These are phyloP conservation scores for Hololepta plana DNA, from an alignment of 2,888 invertebrate species.

Conservation along the genomic window DNA sequence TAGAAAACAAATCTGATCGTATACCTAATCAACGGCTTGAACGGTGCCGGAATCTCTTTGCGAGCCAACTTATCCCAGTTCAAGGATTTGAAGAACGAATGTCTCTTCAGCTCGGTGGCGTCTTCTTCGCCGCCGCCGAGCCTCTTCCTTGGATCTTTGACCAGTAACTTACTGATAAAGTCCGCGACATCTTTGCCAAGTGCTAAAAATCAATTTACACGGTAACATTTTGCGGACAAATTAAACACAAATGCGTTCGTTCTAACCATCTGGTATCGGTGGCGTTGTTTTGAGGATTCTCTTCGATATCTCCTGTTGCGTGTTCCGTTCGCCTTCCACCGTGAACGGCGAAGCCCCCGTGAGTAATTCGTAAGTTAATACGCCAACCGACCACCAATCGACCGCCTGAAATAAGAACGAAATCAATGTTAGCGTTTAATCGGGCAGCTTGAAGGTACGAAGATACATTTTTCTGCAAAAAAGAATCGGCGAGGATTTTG, in stretches of 20 bases:
- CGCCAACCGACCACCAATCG: slow-evolving; percentile 99
- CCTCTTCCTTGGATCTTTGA: slow-evolving; percentile 76
- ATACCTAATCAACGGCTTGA: slow-evolving; percentile 63
- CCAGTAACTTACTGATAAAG: slow-evolving; percentile 65
- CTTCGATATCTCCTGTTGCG: slow-evolving; percentile 85
- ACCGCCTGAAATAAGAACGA: slow-evolving; percentile 52
- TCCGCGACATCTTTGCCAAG: slow-evolving; percentile 58
- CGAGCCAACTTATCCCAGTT: slow-evolving; percentile 70
- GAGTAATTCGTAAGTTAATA: slow-evolving; percentile 86
- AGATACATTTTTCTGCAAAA: too few species aligned
- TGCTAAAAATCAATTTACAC: slow-evolving; percentile 15
- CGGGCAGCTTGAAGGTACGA: slow-evolving; percentile 5
- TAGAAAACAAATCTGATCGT: slow-evolving; percentile 8
- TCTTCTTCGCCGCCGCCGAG: slow-evolving; percentile 74
- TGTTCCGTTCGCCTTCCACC: slow-evolving; percentile 84
- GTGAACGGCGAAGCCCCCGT: slow-evolving; percentile 97
- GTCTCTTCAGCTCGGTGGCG: slow-evolving; percentile 76
- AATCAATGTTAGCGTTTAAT: too few species aligned
- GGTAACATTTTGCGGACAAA: slow-evolving; percentile 1
- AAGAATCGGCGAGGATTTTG: too few species aligned
- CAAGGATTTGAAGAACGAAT: slow-evolving; percentile 69
- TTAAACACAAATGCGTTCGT: slow-evolving; percentile 1
- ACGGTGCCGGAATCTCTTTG: slow-evolving; percentile 70
- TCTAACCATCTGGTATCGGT: slow-evolving; percentile 60
- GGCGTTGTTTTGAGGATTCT: slow-evolving; percentile 79